Conservation (phyloP, 2,888 invertebrate species). For the Allacma fusca region DNA sequence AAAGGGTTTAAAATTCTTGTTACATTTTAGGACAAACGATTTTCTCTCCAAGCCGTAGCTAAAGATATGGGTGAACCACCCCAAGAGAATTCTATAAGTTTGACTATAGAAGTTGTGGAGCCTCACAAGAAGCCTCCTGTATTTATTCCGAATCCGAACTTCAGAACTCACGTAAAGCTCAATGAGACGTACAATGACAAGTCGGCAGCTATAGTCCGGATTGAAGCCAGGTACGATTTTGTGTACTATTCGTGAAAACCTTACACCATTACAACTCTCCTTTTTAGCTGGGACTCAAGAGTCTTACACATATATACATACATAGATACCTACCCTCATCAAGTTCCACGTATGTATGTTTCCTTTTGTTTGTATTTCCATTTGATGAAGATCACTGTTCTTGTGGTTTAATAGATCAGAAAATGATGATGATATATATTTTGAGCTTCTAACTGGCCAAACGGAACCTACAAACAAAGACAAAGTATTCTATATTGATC, state of each 20-base stretch:
- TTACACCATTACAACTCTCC: too few relatives aligned
- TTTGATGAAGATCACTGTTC: not conserved
- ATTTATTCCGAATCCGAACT: constrained; percentile 71
- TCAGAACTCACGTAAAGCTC: constrained; percentile 67
- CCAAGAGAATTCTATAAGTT: constrained; percentile 61
- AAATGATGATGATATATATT: constrained; percentile 75
- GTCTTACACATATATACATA: too few relatives aligned
- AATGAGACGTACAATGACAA: constrained; percentile 80
- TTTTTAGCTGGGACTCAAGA: too few relatives aligned
- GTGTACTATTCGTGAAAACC: not conserved
- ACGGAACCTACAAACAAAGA: constrained; percentile 86
- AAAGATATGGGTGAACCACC: constrained; percentile 75
- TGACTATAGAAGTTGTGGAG: constrained; percentile 84
- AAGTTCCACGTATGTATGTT: too few relatives aligned
- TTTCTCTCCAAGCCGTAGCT: constrained; percentile 72
- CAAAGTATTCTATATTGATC: constrained; percentile 70
- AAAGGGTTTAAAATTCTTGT: constrained; percentile 9
- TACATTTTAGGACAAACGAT: constrained; percentile 20
- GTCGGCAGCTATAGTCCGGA: constrained; percentile 73
- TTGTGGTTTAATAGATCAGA: constrained; percentile 70
- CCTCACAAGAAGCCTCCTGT: constrained; percentile 85
- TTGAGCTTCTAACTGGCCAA: constrained; percentile 81
- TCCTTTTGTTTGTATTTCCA: too few relatives aligned
- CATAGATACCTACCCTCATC: too few relatives aligned
- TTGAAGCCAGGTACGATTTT: constrained; percentile 71